These are phyloP conservation scores for Stichopus horrens DNA, from an alignment of 53 echinoderm and acorn worm species.

Conservation along the genomic window DNA sequence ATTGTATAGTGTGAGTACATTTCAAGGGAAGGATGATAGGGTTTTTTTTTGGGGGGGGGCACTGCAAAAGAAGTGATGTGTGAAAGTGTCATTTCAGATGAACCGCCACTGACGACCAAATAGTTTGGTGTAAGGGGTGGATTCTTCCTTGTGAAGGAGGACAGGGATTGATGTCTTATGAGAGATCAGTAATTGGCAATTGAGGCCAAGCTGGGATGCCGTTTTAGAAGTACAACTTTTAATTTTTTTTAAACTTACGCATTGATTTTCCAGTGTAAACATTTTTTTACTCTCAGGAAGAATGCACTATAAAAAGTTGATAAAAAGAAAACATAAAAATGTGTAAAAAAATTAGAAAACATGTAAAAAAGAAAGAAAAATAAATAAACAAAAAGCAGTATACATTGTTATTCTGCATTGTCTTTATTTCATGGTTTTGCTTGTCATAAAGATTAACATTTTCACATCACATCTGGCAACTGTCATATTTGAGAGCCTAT, in stretches of 20 bases:
- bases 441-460: not conserved
- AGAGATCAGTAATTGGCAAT: no score
- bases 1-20: no score
- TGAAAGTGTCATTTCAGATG: no score
- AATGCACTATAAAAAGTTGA: not conserved
- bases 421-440: not conserved
- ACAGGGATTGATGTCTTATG: no score
- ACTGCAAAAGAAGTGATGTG: no score
- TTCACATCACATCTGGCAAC: no score
- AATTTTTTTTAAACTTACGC: slow-evolving; percentile 24
- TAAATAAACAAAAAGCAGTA: not conserved
- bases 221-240: not conserved
- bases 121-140: no score
- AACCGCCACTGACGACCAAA: no score
- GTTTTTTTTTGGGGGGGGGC: no score
- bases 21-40: no score
- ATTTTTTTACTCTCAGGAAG: slow-evolving; percentile 36
- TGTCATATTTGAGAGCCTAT: no score
- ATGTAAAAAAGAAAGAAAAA: slow-evolving; percentile 6
- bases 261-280: not conserved
- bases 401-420: not conserved
- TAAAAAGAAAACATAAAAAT: not conserved
- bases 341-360: not conserved
- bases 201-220: not conserved
- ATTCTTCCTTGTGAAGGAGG: no score